Evolutionary conservation across 2,797 vertebrate species (phyloP), one percentile per base, ranked within the genome.

Genomic region (Saxicola maurus): DNA sequence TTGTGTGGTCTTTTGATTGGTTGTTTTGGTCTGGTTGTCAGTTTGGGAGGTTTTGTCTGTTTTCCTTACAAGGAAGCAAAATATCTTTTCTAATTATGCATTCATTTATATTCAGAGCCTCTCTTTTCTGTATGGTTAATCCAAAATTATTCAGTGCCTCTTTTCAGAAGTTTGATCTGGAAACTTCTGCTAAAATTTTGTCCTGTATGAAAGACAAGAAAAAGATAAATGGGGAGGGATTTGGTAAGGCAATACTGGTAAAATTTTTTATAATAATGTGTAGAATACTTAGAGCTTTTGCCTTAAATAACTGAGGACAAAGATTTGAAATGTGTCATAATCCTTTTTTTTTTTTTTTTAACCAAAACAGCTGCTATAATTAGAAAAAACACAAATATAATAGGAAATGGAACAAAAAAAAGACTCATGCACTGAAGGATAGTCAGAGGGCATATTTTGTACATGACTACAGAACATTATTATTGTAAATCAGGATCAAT

Each of bases 1-100:
- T 10, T 74, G 2, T 20, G 11, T 4, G 1, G 0, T 5, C 17
- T 48, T 31, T 48, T 60, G 1, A 13, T 74, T 1, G 1, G 13
- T 42, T 67, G 7, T 10, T 81, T 73, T 45, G 8, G 3, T 52
- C 14, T 48, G 17, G 4, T 46, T 81, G 10, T 13, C 64, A 19
- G 5, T 17, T 80, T 61, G 8, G 2, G 7, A 28, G 10, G 7
- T 23, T 69, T 66, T 78, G 8, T 20, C 68, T 72, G 5, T 66
- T 69, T 77, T 75, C 33, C 15, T 82, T 64, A 74, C 4, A 65
- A 53, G 19, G 11, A 53, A 57, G 2, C 1, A 72, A 82, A 75
- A 57, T 23, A 40, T 10, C 1, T 83, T 77, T 77, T 17, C 4
- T 2, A 55, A 35, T 15, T 69, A 6, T 2, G 11, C 4, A 48